Evolutionary conservation across 2,797 vertebrate genomes (phyloP), one percentile per base, ranked within the genome.

Genomic region (Myotis vivesi): DNA sequence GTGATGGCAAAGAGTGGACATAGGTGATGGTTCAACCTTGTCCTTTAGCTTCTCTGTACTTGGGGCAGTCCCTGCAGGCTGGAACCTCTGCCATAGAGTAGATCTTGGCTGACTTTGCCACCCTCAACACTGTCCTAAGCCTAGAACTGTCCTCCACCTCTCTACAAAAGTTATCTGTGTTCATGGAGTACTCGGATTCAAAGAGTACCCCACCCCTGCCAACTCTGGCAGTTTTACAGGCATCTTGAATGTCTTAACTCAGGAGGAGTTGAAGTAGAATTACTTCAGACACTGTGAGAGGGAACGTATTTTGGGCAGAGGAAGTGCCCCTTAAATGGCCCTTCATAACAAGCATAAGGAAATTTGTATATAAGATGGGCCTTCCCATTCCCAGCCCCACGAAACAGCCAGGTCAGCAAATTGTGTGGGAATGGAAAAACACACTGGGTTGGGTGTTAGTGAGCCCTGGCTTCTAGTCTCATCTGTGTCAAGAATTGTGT

Each of bases 241-340:
- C 23, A 94, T 84, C 41, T 89, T 82, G 41, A 89, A 19, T 55
- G 64, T 86, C 51, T 91, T 95, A 92, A 92, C 38, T 91, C 46
- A 62, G 8, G 64, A 17, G 30, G 57, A 68, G 23, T 82, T 81
- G 89, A 84, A n/a, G 28, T 66, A 57, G 68, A 95, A 79, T 51
- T 83, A 91, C 53, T 72, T 68, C 51, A 93, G 38, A 11, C 19
- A 86, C 64, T 76, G 19, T 79, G 53, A 84, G 80, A 96, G 3
- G 22, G 79, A 64, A 77, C 3, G 30, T 68, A 64, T 51, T 1
- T 57, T 66, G 51, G 44, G 49, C 41, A 91, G 46, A 89, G 5
- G 28, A 95, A 22, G 41, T 38, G 8, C 28, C 59, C 25, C 77
- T 84, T 49, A 88, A 87, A 91, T 76, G 4, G 2, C 30, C 33